A percentile compares a stretch with the other conserved stretches of the same genome.
Conservation (phyloP, 2,113 vertebrate genomes). For the Halcyon malimbica region DNA sequence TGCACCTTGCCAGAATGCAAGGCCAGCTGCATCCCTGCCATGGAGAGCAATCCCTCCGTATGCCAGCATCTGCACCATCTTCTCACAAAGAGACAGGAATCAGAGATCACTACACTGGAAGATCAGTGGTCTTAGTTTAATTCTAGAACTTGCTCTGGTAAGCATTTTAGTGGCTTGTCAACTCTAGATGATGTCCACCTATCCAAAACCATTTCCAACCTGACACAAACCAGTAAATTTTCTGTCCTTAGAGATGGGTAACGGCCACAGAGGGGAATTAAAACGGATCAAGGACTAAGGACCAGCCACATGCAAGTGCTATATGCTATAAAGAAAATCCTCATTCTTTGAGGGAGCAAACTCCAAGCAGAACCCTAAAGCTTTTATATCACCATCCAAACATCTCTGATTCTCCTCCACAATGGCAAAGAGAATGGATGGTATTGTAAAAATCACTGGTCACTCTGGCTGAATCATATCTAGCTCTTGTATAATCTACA, state of each 20-base stretch:
- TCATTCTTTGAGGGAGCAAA: not conserved
- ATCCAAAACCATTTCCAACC: not conserved
- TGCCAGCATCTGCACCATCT: not conserved
- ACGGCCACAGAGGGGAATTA: not conserved
- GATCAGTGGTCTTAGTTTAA: not conserved
- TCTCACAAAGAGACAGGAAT: not conserved
- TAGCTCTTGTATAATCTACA: not conserved
- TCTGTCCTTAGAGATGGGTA: not conserved
- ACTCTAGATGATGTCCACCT: not conserved
- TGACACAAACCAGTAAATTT: not conserved
- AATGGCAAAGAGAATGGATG: not conserved
- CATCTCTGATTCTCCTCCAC: not conserved
- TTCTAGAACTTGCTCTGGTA: not conserved
- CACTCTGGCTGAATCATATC: not conserved
- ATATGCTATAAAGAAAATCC: not conserved
- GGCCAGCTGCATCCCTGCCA: not conserved
- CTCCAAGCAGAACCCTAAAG: not conserved
- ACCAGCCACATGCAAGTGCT: not conserved
- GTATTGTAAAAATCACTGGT: not conserved
- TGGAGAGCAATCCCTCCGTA: not conserved
- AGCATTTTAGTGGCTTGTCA: not conserved
- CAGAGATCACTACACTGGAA: no score
- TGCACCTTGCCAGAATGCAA: not conserved
- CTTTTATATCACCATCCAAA: not conserved
- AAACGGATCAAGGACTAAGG: not conserved